These are phyloP conservation scores for Magallana angulata DNA, from an alignment of 1,140 invertebrate genomes.

Conservation along the genomic window DNA sequence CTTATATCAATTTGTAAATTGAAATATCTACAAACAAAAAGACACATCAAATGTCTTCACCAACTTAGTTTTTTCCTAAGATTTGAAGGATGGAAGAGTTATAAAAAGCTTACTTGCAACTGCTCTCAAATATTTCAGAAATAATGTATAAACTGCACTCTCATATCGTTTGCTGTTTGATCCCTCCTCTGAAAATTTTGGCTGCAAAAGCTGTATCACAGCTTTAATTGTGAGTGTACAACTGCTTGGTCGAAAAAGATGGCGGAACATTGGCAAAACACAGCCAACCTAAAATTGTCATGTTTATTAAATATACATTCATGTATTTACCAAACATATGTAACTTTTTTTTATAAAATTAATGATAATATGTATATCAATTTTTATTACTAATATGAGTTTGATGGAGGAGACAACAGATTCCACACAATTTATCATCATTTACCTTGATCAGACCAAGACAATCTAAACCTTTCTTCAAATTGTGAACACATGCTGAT, in stretches of 20 bases:
- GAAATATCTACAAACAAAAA: too few species aligned
- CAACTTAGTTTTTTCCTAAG: too few species aligned
- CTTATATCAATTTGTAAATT: too few species aligned
- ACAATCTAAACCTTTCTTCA: too few species aligned
- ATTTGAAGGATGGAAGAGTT: too few species aligned
- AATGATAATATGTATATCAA: too few species aligned
- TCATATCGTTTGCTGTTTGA: conserved; percentile 39
- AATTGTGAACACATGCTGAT: too few species aligned
- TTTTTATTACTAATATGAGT: not conserved
- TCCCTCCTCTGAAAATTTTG: conserved; percentile 15
- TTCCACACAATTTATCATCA: too few species aligned
- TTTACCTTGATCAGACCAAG: too few species aligned
- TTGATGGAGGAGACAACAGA: too few species aligned
- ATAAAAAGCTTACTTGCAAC: conserved; percentile 38
- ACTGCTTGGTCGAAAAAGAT: not conserved
- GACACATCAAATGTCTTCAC: too few species aligned
- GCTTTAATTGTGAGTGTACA: conserved; percentile 29
- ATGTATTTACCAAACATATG: not conserved
- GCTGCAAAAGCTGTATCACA: conserved; percentile 23
- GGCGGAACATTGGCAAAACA: not conserved
- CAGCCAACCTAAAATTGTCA: not conserved
- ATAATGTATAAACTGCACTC: not conserved
- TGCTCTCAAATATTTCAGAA: conserved; percentile 41
- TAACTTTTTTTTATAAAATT: not conserved
- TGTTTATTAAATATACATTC: not conserved